These are phyloP conservation scores for Pyrrhosoma nymphula DNA, from an alignment of 2,888 invertebrate genomes.

Conservation along the genomic window DNA sequence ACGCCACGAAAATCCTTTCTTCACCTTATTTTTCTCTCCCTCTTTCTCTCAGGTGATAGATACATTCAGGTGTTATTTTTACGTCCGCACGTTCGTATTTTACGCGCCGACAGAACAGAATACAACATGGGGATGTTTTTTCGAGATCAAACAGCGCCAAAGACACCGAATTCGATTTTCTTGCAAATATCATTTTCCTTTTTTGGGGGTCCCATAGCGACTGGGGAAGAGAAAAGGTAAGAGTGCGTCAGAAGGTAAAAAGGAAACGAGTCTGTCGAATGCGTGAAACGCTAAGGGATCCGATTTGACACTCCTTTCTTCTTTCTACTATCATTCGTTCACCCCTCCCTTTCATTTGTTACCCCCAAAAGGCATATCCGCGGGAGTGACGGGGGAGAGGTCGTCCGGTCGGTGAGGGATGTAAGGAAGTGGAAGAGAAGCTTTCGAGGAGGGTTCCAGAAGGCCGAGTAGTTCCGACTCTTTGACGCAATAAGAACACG, in stretches of 20 bases:
- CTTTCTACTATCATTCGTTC: background rate
- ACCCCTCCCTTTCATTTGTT: background rate
- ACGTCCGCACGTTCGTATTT: background rate
- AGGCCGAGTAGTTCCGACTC: background rate
- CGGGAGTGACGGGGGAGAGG: background rate
- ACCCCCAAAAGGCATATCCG: background rate
- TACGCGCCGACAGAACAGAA: background rate
- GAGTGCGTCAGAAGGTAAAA: constrained; percentile 9
- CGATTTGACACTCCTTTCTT: constrained; percentile 41
- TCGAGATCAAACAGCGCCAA: background rate
- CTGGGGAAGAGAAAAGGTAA: background rate
- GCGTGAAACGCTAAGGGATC: background rate
- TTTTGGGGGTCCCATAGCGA: background rate
- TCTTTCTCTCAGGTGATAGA: background rate
- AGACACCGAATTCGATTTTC: background rate
- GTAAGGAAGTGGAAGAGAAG: background rate
- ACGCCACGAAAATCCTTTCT: background rate
- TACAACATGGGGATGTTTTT: background rate
- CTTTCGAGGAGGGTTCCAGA: background rate
- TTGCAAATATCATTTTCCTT: background rate
- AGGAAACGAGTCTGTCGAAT: background rate
- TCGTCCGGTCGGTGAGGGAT: background rate
- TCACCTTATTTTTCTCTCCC: background rate
- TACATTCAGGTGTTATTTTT: background rate
- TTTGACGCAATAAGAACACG: background rate